Conservation (phyloP, 64 coral and sea anemone genomes). For the Stylophora pistillata region DNA sequence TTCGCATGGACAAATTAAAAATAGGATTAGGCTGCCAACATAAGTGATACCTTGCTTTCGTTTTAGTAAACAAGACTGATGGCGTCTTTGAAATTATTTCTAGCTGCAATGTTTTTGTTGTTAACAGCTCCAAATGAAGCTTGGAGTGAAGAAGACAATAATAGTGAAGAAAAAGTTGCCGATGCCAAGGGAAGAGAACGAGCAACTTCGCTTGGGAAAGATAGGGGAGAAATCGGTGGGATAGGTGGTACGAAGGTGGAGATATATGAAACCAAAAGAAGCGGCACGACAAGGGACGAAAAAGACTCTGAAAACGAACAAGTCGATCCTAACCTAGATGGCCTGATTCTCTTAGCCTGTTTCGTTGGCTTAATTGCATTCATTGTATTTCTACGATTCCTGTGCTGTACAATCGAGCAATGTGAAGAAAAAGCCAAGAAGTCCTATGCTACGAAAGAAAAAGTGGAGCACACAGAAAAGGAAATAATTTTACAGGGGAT, state of each 20-base stretch:
- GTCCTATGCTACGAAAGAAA: neutral
- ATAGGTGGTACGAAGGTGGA: neutral
- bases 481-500: neutral
- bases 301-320: neutral
- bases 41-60: neutral
- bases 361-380: constrained; percentile 3
- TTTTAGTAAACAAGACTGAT: neutral
- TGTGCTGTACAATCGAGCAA: constrained; percentile 5
- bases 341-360: constrained; percentile 6
- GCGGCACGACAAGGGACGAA: neutral
- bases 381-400: neutral
- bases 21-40: neutral
- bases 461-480: constrained; percentile 16
- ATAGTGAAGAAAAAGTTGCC: neutral
- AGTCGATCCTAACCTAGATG: constrained; percentile 1
- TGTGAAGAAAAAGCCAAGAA: constrained; percentile 20
- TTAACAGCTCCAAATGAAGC: neutral
- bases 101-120: neutral
- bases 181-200: neutral
- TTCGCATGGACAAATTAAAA: neutral
- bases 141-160: neutral
- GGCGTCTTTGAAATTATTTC: neutral
- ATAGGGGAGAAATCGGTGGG: neutral
- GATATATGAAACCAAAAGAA: neutral
- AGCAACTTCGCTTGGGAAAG: neutral